phyloP scores from a whole-genome alignment of 2,888 invertebrate species.

The Prenolepis imparis region DNA sequence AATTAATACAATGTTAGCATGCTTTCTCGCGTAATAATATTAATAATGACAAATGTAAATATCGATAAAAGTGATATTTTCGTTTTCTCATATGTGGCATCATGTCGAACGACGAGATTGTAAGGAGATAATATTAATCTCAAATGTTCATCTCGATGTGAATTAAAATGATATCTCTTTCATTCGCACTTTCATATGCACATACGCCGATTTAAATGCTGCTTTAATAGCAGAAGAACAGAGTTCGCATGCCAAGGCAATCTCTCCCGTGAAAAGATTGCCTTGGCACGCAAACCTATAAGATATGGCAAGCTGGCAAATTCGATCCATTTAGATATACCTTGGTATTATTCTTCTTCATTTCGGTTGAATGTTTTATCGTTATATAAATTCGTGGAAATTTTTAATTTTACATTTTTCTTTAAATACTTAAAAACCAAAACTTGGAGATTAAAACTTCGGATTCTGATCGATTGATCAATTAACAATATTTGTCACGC shows the following conservation, averaged over 20 bases:
- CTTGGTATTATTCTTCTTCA: slow-evolving; percentile 42
- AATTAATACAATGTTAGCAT: neutral
- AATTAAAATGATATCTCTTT: slow-evolving; percentile 73
- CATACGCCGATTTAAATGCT: slow-evolving; percentile 61
- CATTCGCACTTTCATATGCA: slow-evolving; percentile 43
- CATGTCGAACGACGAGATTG: slow-evolving; percentile 20
- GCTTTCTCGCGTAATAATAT: neutral
- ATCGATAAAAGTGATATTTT: slow-evolving; percentile 10
- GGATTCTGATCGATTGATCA: neutral
- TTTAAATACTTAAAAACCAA: neutral
- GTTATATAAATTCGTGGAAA: neutral
- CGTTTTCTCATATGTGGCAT: slow-evolving; percentile 10
- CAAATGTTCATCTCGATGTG: slow-evolving; percentile 46
- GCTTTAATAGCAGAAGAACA: slow-evolving; percentile 72
- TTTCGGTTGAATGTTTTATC: slow-evolving; percentile 45
- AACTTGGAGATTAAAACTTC: neutral
- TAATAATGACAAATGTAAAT: neutral
- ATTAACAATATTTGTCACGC: slow-evolving; percentile 4
- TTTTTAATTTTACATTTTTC: neutral
- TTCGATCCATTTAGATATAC: slow-evolving; percentile 67
- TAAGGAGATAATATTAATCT: slow-evolving; percentile 38
- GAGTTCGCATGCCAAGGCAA: too few relatives aligned
- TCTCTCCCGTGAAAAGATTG: slow-evolving; percentile 71
- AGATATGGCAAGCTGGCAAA: slow-evolving; percentile 30
- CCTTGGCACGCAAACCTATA: slow-evolving; percentile 74